phyloP scores from a whole-genome alignment of 2,113 vertebrate species.

The Meriones unguiculatus region DNA sequence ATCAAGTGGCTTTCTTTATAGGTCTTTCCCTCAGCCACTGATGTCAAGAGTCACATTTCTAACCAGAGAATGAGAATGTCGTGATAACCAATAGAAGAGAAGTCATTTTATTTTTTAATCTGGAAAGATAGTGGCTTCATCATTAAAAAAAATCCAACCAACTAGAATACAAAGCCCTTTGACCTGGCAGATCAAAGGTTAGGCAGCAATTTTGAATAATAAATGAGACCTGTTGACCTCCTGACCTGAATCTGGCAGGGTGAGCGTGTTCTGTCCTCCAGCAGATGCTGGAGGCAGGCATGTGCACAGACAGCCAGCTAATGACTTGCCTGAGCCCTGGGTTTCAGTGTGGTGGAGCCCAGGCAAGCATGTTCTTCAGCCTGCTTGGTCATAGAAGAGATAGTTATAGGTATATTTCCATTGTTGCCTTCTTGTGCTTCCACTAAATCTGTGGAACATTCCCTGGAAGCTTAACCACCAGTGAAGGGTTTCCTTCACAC shows the following conservation, averaged over 20 bases:
- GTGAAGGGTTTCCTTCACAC: constrained; percentile 34
- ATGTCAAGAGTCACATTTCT: constrained; percentile 3
- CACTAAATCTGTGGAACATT: constrained; percentile 60
- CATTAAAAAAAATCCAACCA: constrained; percentile 84
- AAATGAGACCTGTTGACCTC: constrained; percentile 91
- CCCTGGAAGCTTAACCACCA: constrained; percentile 50
- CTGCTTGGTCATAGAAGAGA: constrained; percentile 66
- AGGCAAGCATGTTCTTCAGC: constrained; percentile 73
- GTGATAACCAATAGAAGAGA: background rate
- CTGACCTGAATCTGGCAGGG: constrained; percentile 89
- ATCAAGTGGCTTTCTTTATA: constrained; percentile 8
- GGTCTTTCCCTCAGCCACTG: background rate
- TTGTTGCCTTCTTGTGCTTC: constrained; percentile 45
- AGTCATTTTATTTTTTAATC: constrained; percentile 82
- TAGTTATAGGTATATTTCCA: constrained; percentile 69
- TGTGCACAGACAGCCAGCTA: constrained; percentile 84
- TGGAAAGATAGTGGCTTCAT: constrained; percentile 83
- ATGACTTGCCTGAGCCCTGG: constrained; percentile 81
- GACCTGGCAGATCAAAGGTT: constrained; percentile 89
- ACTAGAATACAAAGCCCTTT: constrained; percentile 85
- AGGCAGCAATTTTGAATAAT: constrained; percentile 92
- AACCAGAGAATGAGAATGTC: constrained; percentile 29
- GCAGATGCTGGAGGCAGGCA: constrained; percentile 90
- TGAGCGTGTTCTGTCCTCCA: constrained; percentile 87
- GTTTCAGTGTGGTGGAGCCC: background rate